Conservation (phyloP, 2,113 vertebrate species). For the Microcebus jonahi region DNA sequence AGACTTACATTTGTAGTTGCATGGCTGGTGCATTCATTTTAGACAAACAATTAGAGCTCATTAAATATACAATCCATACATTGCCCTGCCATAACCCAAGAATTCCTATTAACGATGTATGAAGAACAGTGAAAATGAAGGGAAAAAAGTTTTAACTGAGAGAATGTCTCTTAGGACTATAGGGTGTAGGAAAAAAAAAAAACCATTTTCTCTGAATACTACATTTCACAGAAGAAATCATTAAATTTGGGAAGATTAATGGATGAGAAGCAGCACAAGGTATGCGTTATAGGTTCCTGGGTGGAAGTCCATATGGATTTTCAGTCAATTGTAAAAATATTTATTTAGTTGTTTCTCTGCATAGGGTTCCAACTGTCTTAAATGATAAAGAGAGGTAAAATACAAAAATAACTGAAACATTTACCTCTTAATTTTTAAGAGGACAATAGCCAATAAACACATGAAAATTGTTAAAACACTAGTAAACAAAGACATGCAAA, state of each 20-base stretch:
- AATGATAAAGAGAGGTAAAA: constrained; percentile 37
- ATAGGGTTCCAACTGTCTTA: not conserved
- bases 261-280: not conserved
- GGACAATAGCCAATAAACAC: not conserved
- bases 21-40: constrained; percentile 42
- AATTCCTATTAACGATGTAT: constrained; percentile 30
- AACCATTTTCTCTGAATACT: constrained; percentile 47
- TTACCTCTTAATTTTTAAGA: constrained; percentile 37
- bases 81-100: not conserved
- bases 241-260: constrained; percentile 37
- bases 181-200: not conserved
- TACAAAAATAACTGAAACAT: constrained; percentile 1
- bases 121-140: constrained; percentile 47
- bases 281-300: not conserved
- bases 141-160: not conserved
- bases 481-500: not conserved
- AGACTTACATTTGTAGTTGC: constrained; percentile 33
- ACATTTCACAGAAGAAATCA: constrained; percentile 34
- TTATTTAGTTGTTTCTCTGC: constrained; percentile 13
- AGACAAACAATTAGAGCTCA: constrained; percentile 52
- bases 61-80: constrained; percentile 41
- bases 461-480: constrained; percentile 25
- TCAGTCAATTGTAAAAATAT: constrained; percentile 44
- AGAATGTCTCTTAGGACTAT: not conserved
- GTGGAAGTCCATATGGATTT: constrained; percentile 35